Evolutionary conservation across 2,888 invertebrate species (phyloP), one percentile per base, ranked within the genome.

Genomic region (Hypselothyrea guttata): DNA sequence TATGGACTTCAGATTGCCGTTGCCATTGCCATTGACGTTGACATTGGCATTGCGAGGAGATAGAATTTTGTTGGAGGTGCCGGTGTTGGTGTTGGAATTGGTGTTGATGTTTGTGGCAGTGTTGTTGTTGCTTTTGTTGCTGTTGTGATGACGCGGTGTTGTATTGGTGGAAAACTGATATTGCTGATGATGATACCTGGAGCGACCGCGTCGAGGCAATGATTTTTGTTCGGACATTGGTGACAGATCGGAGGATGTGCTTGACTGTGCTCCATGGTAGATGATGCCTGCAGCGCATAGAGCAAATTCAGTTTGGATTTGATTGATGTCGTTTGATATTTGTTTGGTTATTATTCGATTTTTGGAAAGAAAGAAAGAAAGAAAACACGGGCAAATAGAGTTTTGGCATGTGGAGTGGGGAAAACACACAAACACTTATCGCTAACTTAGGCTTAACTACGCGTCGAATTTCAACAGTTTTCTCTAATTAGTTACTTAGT

Each of bases 221-320:
- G 94, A 94, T 90, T 94, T 94, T 90, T 94, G 94, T 89, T 94
- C 94, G 87, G 94, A 93, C 93, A 94, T 94, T 86, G 94, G 94
- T 78, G 94, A 94, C 88, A 94, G 92, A 91, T 94, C 94, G 88
- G 94, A 94, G 72, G 94, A 94, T 75, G 94, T 94, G 91, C 94
- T 94, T 86, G 94, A 94, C 88, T 93, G 93, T 89, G 93, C 93
- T 88, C 94, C 94, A 89, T 94, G 94, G 90, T 94, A 94, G 89
- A 94, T 93, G 90, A 93, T 93, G 91, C 93, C 94, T 93, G 91
- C 62, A 69, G 47, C 61, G 65, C 57, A 61, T 18, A 53, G 11
- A 57, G 35, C 57, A 76, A 56, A 54, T 45, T 48, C 51, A 42
- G 28, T 58, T 49, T 48, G 1, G 1, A 12, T 27, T 28, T 28